phyloP scores from a whole-genome alignment of 2,797 vertebrate species.

The Morus bassanus region DNA sequence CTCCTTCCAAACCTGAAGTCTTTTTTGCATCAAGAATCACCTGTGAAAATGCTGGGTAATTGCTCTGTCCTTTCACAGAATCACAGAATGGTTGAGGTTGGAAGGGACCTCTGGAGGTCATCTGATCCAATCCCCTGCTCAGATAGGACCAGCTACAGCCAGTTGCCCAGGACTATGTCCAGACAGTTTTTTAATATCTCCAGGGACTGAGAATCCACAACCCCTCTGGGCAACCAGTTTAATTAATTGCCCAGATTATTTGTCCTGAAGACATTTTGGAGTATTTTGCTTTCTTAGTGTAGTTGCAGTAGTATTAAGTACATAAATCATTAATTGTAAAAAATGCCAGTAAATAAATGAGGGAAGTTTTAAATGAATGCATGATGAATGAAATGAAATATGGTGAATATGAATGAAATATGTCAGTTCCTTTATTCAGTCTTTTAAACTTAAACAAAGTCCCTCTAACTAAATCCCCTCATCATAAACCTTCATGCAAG shows the following conservation, averaged over 20 bases:
- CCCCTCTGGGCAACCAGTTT: background rate
- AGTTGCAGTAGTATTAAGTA: background rate
- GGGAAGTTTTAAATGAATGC: background rate
- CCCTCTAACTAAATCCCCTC: background rate
- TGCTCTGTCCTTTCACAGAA: background rate
- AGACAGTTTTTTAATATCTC: background rate
- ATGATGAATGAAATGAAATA: too few relatives aligned
- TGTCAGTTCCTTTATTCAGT: background rate
- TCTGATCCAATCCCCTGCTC: background rate
- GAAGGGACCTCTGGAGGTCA: background rate
- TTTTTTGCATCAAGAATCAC: constrained; percentile 35
- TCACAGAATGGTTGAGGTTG: background rate
- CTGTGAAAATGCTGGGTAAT: constrained; percentile 37
- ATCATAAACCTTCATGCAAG: background rate
- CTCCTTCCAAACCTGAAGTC: constrained; percentile 50
- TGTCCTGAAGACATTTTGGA: background rate
- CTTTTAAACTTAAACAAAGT: background rate
- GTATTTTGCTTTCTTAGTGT: background rate
- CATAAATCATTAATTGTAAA: background rate
- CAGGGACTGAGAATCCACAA: background rate
- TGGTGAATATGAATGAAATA: background rate
- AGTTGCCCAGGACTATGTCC: background rate
- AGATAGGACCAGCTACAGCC: background rate
- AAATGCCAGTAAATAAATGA: background rate
- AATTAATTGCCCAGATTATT: background rate